Conservation (phyloP, 2,888 invertebrate genomes). For the Masnerella sp. region DNA sequence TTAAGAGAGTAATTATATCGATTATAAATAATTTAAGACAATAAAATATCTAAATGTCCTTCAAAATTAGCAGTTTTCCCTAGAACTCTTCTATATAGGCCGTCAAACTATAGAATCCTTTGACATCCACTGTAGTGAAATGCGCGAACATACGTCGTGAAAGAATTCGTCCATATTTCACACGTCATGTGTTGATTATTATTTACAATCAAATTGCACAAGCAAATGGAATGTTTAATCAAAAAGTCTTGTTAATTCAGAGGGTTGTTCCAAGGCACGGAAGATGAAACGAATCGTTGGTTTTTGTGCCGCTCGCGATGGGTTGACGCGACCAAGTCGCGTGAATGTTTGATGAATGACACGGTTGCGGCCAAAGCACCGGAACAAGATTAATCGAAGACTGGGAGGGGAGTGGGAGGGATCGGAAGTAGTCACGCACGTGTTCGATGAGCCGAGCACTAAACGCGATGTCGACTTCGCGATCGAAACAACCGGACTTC, state of each 20-base stretch:
- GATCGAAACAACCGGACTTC: slow-evolving; percentile 22
- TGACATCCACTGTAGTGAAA: too few species aligned
- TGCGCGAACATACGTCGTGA: too few species aligned
- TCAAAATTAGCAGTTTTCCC: too few species aligned
- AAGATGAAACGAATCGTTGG: slow-evolving; percentile 14
- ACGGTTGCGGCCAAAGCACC: slow-evolving; percentile 7
- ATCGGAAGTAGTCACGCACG: slow-evolving; percentile 22
- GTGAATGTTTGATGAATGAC: slow-evolving; percentile 17
- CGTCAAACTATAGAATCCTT: too few species aligned
- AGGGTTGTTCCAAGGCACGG: slow-evolving; percentile 21
- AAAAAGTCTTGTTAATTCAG: slow-evolving; percentile 10
- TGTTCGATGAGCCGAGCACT: slow-evolving; percentile 21
- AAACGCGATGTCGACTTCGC: slow-evolving; percentile 12
- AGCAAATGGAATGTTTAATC: slow-evolving; percentile 12
- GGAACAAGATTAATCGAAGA: slow-evolving; percentile 21
- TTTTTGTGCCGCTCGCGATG: slow-evolving; percentile 4
- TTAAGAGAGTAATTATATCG: too few species aligned
- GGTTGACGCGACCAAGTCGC: slow-evolving; percentile 8
- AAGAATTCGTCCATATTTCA: too few species aligned
- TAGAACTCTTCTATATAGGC: too few species aligned
- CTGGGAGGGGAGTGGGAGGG: neutral
- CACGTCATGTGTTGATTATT: too few species aligned
- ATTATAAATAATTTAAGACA: too few species aligned
- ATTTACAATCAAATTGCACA: too few species aligned
- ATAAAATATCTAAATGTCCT: too few species aligned